phyloP scores from a whole-genome alignment of 2,797 vertebrate genomes.

The Chiloscyllium punctatum region DNA sequence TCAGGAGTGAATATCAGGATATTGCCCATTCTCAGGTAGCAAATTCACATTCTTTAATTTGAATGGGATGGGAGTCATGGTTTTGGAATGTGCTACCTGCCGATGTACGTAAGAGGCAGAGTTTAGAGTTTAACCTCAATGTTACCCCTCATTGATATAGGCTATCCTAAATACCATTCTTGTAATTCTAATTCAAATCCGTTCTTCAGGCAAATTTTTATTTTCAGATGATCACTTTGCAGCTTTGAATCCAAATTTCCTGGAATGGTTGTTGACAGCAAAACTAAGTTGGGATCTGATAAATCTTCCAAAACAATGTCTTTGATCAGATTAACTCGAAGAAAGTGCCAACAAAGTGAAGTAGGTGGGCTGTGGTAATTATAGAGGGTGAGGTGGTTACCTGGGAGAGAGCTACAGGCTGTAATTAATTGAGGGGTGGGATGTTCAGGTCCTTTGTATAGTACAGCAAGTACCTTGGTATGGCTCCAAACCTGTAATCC shows the following conservation, averaged over 20 bases:
- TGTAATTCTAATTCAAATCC: neutral
- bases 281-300: neutral
- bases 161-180: neutral
- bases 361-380: neutral
- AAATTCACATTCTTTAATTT: neutral
- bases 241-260: neutral
- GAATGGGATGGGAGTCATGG: neutral
- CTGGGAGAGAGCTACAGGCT: neutral
- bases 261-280: neutral
- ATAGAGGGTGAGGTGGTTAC: neutral
- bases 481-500: neutral
- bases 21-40: neutral
- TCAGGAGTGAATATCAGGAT: neutral
- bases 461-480: neutral
- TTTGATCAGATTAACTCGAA: neutral
- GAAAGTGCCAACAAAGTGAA: neutral
- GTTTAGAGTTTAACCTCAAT: neutral
- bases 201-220: neutral
- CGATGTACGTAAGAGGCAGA: neutral
- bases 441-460: neutral
- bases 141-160: neutral
- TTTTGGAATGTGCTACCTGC: neutral
- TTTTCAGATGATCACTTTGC: neutral
- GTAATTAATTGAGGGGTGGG: neutral
- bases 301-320: neutral